These are phyloP conservation scores for Chymomyza costata DNA, from an alignment of 1,140 invertebrate species.

Conservation along the genomic window DNA sequence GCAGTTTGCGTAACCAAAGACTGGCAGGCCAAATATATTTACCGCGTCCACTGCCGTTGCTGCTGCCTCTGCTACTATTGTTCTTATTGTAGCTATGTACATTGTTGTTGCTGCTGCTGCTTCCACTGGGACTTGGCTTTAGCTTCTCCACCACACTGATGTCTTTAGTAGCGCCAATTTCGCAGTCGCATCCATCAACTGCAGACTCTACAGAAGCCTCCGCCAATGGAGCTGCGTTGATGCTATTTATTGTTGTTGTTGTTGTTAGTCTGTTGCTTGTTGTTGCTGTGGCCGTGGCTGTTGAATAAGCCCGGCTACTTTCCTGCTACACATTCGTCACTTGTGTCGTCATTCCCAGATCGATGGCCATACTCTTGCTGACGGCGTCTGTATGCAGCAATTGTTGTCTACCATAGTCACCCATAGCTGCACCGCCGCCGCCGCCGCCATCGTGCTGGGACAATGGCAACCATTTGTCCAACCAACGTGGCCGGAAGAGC, in stretches of 20 bases:
- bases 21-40: constrained; percentile 59
- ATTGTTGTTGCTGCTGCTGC: constrained; percentile 18
- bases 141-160: constrained; percentile 56
- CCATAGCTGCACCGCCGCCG: constrained; percentile 21
- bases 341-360: constrained; percentile 69
- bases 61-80: neutral
- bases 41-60: constrained; percentile 38
- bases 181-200: constrained; percentile 50
- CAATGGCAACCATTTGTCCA: constrained; percentile 78
- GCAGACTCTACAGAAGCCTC: constrained; percentile 19
- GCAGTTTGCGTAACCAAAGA: constrained; percentile 48
- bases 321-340: constrained; percentile 75
- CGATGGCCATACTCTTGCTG: constrained; percentile 68
- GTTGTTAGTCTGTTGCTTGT: constrained; percentile 32
- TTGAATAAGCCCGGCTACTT: constrained; percentile 33
- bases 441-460: constrained; percentile 74
- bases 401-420: constrained; percentile 45
- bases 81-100: constrained; percentile 2
- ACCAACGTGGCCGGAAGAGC: constrained; percentile 80
- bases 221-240: constrained; percentile 10
- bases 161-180: constrained; percentile 42
- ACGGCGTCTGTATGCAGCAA: constrained; percentile 58
- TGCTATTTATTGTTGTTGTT: constrained; percentile 19
- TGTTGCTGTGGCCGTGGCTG: constrained; percentile 27
- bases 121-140: constrained; percentile 14